Conservation (phyloP, 2,888 invertebrate species). For the Schizotus pectinicornis region DNA sequence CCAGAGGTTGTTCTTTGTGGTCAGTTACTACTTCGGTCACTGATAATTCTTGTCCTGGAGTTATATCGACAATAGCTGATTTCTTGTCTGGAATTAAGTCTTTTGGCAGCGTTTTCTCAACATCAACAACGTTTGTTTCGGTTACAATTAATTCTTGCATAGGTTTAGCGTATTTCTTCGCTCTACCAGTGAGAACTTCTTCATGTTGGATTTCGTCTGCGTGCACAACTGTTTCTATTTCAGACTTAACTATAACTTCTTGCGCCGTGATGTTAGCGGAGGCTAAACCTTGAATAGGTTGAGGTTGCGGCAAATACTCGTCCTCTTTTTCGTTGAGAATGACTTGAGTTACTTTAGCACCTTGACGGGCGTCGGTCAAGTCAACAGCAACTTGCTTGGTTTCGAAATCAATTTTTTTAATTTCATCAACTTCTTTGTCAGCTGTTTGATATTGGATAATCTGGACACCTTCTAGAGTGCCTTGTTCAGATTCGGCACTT, state of each 20-base stretch:
- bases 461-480: slow-evolving; percentile 62
- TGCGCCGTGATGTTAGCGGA: slow-evolving; percentile 57
- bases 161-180: slow-evolving; percentile 60
- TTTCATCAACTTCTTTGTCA: slow-evolving; percentile 60
- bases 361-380: slow-evolving; percentile 49
- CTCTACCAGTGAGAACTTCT: slow-evolving; percentile 56
- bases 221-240: slow-evolving; percentile 58
- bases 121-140: slow-evolving; percentile 64
- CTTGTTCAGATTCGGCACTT: slow-evolving; percentile 60
- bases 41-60: slow-evolving; percentile 66
- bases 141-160: slow-evolving; percentile 62
- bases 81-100: slow-evolving; percentile 64
- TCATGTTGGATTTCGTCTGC: slow-evolving; percentile 58
- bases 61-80: slow-evolving; percentile 62
- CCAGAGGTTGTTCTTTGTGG: slow-evolving; percentile 62
- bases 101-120: slow-evolving; percentile 56
- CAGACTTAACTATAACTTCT: slow-evolving; percentile 59
- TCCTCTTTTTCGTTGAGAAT: slow-evolving; percentile 59
- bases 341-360: slow-evolving; percentile 57
- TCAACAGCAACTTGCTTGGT: slow-evolving; percentile 52
- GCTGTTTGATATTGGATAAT: slow-evolving; percentile 61
- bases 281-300: slow-evolving; percentile 55
- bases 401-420: slow-evolving; percentile 49
- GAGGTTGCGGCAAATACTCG: slow-evolving; percentile 52
- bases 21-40: slow-evolving; percentile 64